Percentiles rank a stretch among this genome's conserved stretches.
These are phyloP conservation scores for Anabacerthia variegaticeps DNA, from an alignment of 2,797 vertebrate genomes.

Conservation along the genomic window DNA sequence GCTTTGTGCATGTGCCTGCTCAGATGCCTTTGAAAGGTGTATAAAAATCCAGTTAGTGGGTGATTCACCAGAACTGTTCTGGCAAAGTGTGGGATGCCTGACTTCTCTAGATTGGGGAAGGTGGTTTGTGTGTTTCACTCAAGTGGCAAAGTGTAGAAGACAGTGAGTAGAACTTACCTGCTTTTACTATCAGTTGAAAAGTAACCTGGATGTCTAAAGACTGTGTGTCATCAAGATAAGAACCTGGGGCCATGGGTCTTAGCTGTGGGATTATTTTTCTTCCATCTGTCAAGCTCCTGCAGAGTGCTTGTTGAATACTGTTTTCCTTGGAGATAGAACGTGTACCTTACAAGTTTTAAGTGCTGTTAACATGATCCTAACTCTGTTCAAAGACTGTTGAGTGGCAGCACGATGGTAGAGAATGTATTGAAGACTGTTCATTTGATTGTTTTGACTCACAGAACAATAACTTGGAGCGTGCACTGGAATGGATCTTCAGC, in stretches of 20 bases:
- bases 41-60: not conserved
- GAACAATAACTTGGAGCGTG: slow-evolving; percentile 95
- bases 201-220: not conserved
- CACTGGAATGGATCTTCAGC: slow-evolving; percentile 96
- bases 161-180: not conserved
- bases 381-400: not conserved
- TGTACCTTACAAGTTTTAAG: not conserved
- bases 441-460: slow-evolving; percentile 54
- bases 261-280: not conserved
- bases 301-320: not conserved
- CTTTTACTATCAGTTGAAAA: not conserved
- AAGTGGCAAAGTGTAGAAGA: not conserved
- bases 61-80: not conserved
- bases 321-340: not conserved
- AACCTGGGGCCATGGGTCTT: not conserved
- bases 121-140: not conserved
- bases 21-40: not conserved
- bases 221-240: not conserved
- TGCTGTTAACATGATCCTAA: not conserved
- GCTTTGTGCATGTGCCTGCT: not conserved
- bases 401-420: not conserved
- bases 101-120: not conserved
- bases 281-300: not conserved
- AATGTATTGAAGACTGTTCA: not conserved
- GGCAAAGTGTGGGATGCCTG: not conserved